Conservation (phyloP, 30 jellyfish, hydroid and myxozoan genomes). For the Sanderia malayensis region DNA sequence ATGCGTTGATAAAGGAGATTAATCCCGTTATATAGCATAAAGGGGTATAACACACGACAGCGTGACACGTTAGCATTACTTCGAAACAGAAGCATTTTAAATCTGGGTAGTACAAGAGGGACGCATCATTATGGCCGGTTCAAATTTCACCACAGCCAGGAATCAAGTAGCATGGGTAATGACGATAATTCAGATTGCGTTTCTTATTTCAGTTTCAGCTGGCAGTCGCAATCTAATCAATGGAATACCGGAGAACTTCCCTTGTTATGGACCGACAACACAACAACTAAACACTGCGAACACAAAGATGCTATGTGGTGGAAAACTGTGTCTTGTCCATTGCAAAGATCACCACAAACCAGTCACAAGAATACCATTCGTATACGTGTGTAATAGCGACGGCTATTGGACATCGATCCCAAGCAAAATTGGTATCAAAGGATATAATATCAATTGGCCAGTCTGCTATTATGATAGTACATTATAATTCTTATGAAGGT, state of each 20-base stretch:
- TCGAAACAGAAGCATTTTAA: too few relatives aligned
- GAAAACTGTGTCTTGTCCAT: slow-evolving; percentile 54
- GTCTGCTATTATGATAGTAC: slow-evolving; percentile 4
- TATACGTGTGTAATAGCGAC: slow-evolving; percentile 56
- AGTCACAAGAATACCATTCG: slow-evolving; percentile 46
- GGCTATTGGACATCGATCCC: slow-evolving; percentile 71
- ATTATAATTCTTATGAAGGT: neutral
- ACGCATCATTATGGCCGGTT: too few relatives aligned
- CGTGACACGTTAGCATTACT: too few relatives aligned
- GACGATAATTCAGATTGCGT: neutral
- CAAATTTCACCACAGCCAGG: too few relatives aligned
- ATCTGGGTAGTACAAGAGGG: too few relatives aligned
- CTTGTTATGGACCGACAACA: slow-evolving; percentile 55
- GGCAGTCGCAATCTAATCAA: slow-evolving; percentile 7
- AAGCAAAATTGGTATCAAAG: slow-evolving; percentile 16
- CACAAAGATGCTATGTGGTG: slow-evolving; percentile 64
- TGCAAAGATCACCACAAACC: slow-evolving; percentile 54
- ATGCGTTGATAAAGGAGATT: too few relatives aligned
- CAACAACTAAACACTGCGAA: slow-evolving; percentile 29
- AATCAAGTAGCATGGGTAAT: neutral
- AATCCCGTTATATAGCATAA: too few relatives aligned
- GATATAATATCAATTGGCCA: slow-evolving; percentile 52
- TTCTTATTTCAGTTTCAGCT: slow-evolving; percentile 22
- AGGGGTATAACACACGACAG: too few relatives aligned
- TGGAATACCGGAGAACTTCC: slow-evolving; percentile 48